Percentiles rank a stretch among this genome's conserved stretches.
Conservation (phyloP, 1,140 invertebrate species). For the Bombus superbus region DNA sequence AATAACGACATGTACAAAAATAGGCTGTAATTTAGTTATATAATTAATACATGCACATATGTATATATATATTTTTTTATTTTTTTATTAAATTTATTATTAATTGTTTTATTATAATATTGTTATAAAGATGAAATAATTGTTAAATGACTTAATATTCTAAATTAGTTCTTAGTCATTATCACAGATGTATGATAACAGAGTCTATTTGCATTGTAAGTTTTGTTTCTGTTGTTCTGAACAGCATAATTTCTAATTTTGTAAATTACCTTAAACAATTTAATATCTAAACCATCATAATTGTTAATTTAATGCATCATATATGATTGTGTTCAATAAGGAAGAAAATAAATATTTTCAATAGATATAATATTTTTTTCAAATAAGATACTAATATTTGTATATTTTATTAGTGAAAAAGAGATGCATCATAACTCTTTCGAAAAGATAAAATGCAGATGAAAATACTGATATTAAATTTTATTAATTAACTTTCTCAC, state of each 20-base stretch:
- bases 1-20: not conserved
- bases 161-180: not conserved
- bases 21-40: slow-evolving; percentile 22
- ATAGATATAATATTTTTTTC: not conserved
- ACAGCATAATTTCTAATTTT: not conserved
- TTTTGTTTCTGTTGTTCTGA: not conserved
- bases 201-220: not conserved
- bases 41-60: slow-evolving; percentile 30
- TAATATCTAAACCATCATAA: not conserved
- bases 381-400: not conserved
- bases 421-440: not conserved
- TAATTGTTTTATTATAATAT: not conserved
- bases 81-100: slow-evolving; percentile 8
- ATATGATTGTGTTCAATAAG: not conserved
- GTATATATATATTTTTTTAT: not conserved
- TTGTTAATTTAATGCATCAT: not conserved
- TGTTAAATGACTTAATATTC: not conserved
- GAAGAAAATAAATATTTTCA: not conserved
- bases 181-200: too few relatives aligned
- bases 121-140: not conserved
- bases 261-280: not conserved
- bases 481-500: slow-evolving; percentile 5
- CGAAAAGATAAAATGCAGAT: not conserved
- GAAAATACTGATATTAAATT: not conserved
- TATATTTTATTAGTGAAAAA: not conserved